Conservation (phyloP, 2,888 invertebrate genomes). For the Ernsta delagoae region DNA sequence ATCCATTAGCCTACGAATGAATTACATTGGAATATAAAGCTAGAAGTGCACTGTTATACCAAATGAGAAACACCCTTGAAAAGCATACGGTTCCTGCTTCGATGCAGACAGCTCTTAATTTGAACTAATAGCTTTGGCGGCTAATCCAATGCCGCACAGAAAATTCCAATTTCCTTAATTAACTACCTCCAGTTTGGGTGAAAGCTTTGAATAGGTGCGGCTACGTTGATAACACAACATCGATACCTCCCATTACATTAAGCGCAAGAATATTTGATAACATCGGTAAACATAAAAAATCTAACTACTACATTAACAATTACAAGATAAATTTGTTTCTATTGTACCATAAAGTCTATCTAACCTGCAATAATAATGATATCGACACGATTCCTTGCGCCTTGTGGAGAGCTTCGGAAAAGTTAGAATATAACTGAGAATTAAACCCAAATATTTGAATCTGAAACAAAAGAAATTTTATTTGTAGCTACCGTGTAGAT, state of each 20-base stretch:
- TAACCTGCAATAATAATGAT: constrained; percentile 95
- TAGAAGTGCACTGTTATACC: neutral
- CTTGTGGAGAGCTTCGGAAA: constrained; percentile 96
- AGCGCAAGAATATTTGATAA: constrained; percentile 46
- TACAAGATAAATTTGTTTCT: too few relatives aligned
- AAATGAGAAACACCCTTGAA: constrained; percentile 14
- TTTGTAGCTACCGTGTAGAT: constrained; percentile 8
- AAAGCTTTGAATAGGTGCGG: constrained; percentile 75
- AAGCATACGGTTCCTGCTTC: constrained; percentile 56
- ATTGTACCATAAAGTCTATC: too few relatives aligned
- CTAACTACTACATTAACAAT: too few relatives aligned
- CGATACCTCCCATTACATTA: constrained; percentile 71
- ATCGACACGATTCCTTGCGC: constrained; percentile 98
- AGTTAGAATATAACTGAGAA: constrained; percentile 98
- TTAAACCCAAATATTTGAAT: constrained; percentile 99
- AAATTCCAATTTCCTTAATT: constrained; percentile 85
- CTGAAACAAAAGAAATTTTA: constrained; percentile 85
- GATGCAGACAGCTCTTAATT: constrained; percentile 77
- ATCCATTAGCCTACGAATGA: too few relatives aligned
- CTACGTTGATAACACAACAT: constrained; percentile 65
- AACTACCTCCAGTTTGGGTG: constrained; percentile 73
- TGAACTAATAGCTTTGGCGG: constrained; percentile 81
- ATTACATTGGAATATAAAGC: too few relatives aligned
- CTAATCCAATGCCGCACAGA: constrained; percentile 78
- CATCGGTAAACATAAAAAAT: neutral